Conservation (phyloP, 1,140 invertebrate genomes). For the Thaumatotibia leucotreta region DNA sequence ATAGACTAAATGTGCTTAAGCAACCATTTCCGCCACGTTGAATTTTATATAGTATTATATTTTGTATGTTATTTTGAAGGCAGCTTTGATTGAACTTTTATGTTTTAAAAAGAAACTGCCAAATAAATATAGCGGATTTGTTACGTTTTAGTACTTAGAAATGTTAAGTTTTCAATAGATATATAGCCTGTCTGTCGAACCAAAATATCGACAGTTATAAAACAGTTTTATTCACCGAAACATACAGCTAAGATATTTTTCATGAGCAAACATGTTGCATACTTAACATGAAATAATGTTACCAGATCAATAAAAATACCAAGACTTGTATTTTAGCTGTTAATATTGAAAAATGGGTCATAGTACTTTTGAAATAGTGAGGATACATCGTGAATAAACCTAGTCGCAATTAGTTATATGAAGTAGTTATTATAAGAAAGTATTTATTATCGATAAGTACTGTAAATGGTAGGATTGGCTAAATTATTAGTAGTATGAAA, state of each 20-base stretch:
- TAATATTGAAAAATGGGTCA: conserved; percentile 14
- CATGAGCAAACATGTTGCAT: too few relatives aligned
- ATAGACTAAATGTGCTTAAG: conserved; percentile 48
- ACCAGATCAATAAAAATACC: background rate
- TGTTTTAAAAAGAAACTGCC: conserved; percentile 46
- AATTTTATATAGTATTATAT: conserved; percentile 14
- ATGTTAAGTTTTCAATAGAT: conserved; percentile 11
- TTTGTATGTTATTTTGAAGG: conserved; percentile 21
- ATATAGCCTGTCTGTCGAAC: background rate
- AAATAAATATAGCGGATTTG: conserved; percentile 17
- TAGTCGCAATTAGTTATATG: conserved; percentile 23
- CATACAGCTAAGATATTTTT: background rate
- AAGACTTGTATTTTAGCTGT: background rate
- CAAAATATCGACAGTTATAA: background rate
- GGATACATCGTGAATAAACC: conserved; percentile 12
- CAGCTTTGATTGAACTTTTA: conserved; percentile 26
- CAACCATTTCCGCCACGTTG: conserved; percentile 6
- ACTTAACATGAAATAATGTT: too few relatives aligned
- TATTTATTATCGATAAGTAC: background rate
- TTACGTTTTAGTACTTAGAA: conserved; percentile 21
- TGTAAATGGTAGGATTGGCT: background rate
- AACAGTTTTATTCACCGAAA: conserved; percentile 12
- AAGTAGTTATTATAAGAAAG: conserved; percentile 14
- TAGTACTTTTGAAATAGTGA: conserved; percentile 22
- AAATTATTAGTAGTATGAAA: background rate